Evolutionary conservation across 2,797 vertebrate species (phyloP).

Genomic region (Gallinago nigripennis): DNA sequence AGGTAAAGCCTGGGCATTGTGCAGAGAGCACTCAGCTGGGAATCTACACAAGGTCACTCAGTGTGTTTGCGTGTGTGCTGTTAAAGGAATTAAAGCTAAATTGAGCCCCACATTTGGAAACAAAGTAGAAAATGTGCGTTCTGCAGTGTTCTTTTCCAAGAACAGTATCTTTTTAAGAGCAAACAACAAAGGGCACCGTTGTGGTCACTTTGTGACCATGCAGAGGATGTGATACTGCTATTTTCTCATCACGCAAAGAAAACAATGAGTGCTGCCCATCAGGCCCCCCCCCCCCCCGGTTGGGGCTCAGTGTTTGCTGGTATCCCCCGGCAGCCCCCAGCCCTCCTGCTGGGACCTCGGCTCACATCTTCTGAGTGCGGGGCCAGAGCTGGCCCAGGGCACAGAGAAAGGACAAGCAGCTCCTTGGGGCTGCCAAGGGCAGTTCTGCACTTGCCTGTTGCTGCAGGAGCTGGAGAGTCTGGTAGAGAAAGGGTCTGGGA

Average conservation of each 20-base stretch:
- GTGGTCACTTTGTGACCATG: background rate
- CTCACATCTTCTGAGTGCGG: accelerated
- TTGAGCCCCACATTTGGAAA: background rate
- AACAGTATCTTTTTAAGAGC: background rate
- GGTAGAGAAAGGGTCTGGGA: background rate
- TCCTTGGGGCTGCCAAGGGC: background rate
- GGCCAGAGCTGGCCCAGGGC: background rate
- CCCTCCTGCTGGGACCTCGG: background rate
- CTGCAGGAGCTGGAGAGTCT: background rate
- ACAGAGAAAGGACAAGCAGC: background rate
- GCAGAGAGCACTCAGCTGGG: background rate
- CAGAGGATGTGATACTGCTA: background rate
- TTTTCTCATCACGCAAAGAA: background rate
- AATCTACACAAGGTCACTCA: background rate
- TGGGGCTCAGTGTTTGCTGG: background rate
- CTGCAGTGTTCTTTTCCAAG: background rate
- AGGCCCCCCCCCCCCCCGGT: background rate
- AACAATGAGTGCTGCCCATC: background rate
- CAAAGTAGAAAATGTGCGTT: background rate
- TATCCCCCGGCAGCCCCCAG: background rate
- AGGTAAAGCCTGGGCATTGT: background rate
- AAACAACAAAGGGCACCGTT: background rate
- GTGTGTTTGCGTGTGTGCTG: background rate
- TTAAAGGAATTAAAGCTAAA: background rate
- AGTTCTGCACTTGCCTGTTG: background rate